These are phyloP conservation scores for Drosophila nikananu DNA, from an alignment of 1,140 invertebrate species.

Conservation along the genomic window DNA sequence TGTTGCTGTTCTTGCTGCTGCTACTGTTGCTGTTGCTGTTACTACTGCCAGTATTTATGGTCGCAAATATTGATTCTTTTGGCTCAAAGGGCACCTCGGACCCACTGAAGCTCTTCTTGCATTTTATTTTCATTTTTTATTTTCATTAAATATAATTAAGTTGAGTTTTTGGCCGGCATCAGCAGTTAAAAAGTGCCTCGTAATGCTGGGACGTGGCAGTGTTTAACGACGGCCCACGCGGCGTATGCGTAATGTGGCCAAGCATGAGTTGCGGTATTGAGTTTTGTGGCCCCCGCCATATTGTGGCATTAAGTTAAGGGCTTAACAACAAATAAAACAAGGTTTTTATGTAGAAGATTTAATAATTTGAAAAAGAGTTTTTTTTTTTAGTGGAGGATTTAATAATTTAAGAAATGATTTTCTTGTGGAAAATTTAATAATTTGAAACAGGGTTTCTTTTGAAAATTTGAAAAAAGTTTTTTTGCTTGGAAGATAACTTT, in stretches of 20 bases:
- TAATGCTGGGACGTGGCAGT: constrained; percentile 13
- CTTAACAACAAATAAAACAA: not conserved
- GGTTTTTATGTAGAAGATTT: not conserved
- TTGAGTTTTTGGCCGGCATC: constrained; percentile 30
- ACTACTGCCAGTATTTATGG: constrained; percentile 40
- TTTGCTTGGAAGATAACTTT: no score
- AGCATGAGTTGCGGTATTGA: constrained; percentile 36
- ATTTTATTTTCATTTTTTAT: constrained; percentile 3
- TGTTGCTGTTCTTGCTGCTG: not conserved
- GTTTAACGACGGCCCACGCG: constrained; percentile 17
- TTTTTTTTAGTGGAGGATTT: no score
- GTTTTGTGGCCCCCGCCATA: constrained; percentile 3
- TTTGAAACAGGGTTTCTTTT: no score
- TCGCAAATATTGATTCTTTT: constrained; percentile 51
- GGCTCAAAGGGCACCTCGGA: constrained; percentile 20
- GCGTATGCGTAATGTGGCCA: constrained; percentile 41
- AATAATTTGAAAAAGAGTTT: no score
- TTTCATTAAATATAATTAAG: constrained; percentile 57
- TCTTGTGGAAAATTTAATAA: no score
- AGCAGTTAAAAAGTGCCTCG: constrained; percentile 47
- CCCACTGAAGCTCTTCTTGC: not conserved
- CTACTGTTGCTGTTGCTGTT: not conserved
- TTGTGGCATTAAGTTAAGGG: constrained; percentile 21
- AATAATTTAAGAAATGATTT: no score
- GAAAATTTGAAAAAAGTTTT: no score